Conservation (phyloP, 2,113 vertebrate species). For the Takifugu flavidus region DNA sequence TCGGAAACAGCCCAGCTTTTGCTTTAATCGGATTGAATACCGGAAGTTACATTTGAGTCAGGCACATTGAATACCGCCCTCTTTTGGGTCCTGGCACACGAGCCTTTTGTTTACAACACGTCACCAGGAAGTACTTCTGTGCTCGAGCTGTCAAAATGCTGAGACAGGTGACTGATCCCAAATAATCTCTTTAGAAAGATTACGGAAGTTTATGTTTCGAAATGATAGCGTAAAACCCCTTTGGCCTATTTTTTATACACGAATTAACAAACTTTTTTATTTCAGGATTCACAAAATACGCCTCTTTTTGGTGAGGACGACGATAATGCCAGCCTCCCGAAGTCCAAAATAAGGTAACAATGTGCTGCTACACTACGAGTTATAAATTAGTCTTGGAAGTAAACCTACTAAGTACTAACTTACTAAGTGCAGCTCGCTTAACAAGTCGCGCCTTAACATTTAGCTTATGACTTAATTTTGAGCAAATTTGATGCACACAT, state of each 20-base stretch:
- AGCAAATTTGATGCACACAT: too few relatives aligned
- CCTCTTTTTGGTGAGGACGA: slow-evolving; percentile 92
- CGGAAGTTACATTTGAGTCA: slow-evolving; percentile 17
- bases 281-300: slow-evolving; percentile 83
- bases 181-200: background rate
- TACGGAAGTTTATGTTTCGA: background rate
- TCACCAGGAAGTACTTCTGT: slow-evolving; percentile 49
- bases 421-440: too few relatives aligned
- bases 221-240: background rate
- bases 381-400: too few relatives aligned
- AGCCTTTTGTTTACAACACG: slow-evolving; percentile 56
- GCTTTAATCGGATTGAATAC: background rate
- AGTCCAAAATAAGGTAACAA: slow-evolving; percentile 79
- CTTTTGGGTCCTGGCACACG: slow-evolving; percentile 47
- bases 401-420: too few relatives aligned
- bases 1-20: too few relatives aligned
- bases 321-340: slow-evolving; percentile 61
- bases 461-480: too few relatives aligned
- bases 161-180: slow-evolving; percentile 34
- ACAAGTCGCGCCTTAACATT: too few relatives aligned
- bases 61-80: slow-evolving; percentile 34
- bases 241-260: background rate
- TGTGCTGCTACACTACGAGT: too few relatives aligned
- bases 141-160: slow-evolving; percentile 27
- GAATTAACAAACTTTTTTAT: background rate